These are phyloP conservation scores for Porites australiensis DNA, from an alignment of 64 coral and sea anemone species.

Conservation along the genomic window DNA sequence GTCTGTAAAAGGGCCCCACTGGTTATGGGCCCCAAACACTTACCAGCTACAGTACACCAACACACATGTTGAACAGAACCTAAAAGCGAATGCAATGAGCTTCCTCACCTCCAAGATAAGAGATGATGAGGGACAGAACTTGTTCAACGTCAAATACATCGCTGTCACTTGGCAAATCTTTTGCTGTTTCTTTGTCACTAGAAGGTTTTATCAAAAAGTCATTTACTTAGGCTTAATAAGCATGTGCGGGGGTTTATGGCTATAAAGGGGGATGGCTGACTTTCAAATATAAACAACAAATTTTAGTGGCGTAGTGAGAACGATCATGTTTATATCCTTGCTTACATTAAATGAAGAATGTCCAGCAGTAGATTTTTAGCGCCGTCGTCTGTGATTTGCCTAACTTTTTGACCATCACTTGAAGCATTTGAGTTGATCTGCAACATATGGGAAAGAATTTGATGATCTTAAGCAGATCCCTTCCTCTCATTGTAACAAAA, in stretches of 20 bases:
- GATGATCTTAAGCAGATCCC: background rate
- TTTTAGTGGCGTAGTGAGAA: background rate
- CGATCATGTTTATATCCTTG: background rate
- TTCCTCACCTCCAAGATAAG: conserved; percentile 25
- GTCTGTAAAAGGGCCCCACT: no score
- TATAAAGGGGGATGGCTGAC: background rate
- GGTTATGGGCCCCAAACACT: no score
- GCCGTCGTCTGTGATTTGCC: background rate
- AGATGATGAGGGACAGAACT: conserved; percentile 15
- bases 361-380: conserved; percentile 18
- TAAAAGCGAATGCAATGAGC: background rate
- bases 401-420: background rate
- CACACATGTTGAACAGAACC: no score
- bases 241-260: no score
- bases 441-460: background rate
- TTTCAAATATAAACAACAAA: background rate
- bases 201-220: background rate
- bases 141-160: conserved; percentile 14
- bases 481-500: no score
- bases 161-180: background rate
- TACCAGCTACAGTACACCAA: no score
- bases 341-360: conserved; percentile 62
- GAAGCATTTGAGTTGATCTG: conserved; percentile 29
- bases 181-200: conserved; percentile 19
- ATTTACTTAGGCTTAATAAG: no score